These are phyloP conservation scores for Ernsta delagoae DNA, from an alignment of 2,888 invertebrate species.

Conservation along the genomic window DNA sequence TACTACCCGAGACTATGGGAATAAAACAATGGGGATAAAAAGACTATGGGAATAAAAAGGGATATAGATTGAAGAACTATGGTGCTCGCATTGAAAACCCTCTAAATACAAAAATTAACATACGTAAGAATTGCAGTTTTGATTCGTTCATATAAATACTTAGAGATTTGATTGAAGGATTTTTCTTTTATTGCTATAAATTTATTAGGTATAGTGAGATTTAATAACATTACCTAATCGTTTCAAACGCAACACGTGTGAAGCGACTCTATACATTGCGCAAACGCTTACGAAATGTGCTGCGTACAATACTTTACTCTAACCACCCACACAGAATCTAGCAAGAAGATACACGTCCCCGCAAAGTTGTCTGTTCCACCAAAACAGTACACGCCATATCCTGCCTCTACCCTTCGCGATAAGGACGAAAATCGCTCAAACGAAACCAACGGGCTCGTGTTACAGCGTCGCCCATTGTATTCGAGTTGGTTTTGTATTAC, in stretches of 20 bases:
- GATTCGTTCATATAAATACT: too few relatives aligned
- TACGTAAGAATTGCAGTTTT: too few relatives aligned
- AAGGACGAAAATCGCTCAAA: conserved; percentile 15
- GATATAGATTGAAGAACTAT: too few relatives aligned
- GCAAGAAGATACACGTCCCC: conserved; percentile 51
- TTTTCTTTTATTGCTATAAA: too few relatives aligned
- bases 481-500: conserved; percentile 32
- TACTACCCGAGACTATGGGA: too few relatives aligned
- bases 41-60: too few relatives aligned
- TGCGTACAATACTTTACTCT: conserved; percentile 49
- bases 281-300: conserved; percentile 63
- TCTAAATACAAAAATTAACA: too few relatives aligned
- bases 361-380: conserved; percentile 25
- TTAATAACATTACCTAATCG: neutral
- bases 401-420: neutral
- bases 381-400: conserved; percentile 21
- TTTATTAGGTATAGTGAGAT: neutral
- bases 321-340: conserved; percentile 58
- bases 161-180: too few relatives aligned
- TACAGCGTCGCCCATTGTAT: conserved; percentile 30
- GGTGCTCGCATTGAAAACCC: too few relatives aligned
- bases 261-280: conserved; percentile 47
- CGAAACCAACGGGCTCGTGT: conserved; percentile 12
- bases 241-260: conserved; percentile 15
- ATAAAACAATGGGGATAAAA: too few relatives aligned